Evolutionary conservation across 2,888 invertebrate genomes (phyloP).

Genomic region (Ophioninae sp.): DNA sequence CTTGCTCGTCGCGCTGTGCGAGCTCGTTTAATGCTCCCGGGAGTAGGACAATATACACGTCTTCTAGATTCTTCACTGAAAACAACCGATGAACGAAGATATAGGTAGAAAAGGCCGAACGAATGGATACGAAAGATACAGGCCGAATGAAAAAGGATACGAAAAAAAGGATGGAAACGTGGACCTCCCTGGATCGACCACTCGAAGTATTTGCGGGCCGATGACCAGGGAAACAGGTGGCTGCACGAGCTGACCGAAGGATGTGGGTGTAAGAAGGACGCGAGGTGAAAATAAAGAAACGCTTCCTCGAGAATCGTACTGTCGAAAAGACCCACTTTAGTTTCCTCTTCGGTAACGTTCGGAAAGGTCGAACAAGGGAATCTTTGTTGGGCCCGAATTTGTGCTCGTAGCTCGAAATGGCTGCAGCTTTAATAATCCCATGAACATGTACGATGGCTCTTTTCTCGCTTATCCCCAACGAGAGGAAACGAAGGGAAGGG

Average conservation of each 20-base stretch:
- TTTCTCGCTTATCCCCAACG: slow-evolving; percentile 40
- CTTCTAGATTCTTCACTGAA: slow-evolving; percentile 50
- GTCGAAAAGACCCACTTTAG: slow-evolving; percentile 32
- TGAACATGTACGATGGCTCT: slow-evolving; percentile 47
- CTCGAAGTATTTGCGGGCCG: slow-evolving; percentile 14
- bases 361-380: slow-evolving; percentile 66
- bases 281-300: slow-evolving; percentile 32
- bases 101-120: slow-evolving; percentile 31
- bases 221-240: slow-evolving; percentile 40
- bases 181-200: slow-evolving; percentile 30
- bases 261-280: slow-evolving; percentile 11
- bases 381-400: slow-evolving; percentile 68
- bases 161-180: background rate
- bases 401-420: slow-evolving; percentile 60
- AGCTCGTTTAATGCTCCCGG: slow-evolving; percentile 12
- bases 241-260: slow-evolving; percentile 9
- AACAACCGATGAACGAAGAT: slow-evolving; percentile 58
- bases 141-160: background rate
- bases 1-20: slow-evolving; percentile 26
- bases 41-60: slow-evolving; percentile 44
- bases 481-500: slow-evolving; percentile 19
- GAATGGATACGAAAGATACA: too few species aligned
- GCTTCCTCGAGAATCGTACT: slow-evolving; percentile 30
- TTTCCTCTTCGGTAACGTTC: slow-evolving; percentile 37
- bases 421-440: slow-evolving; percentile 53